Evolutionary conservation across 2,113 vertebrate genomes (phyloP).

Genomic region (Campylomormyrus tamandua): DNA sequence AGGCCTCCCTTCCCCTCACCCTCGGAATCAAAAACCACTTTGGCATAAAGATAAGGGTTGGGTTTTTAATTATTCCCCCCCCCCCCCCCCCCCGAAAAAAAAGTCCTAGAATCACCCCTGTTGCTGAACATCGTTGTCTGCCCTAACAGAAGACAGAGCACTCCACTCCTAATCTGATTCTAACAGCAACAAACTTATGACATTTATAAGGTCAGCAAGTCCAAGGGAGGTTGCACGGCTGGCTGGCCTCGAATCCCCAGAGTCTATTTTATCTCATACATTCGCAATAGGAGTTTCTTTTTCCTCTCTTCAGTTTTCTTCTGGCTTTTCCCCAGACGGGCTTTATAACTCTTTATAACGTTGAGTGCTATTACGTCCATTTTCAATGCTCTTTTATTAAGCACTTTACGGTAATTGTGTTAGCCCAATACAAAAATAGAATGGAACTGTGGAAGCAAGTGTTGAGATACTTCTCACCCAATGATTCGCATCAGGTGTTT

Average conservation of each 20-base stretch:
- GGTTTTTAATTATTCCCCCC: too few relatives aligned
- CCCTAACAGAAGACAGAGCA: background rate
- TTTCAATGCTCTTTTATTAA: background rate
- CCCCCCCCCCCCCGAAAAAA: background rate
- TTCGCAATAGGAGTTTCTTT: background rate
- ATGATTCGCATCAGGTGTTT: background rate
- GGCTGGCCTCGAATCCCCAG: background rate
- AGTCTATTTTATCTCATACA: background rate
- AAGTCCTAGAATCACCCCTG: background rate
- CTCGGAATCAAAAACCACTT: too few relatives aligned
- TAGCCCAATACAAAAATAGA: conserved; percentile 1
- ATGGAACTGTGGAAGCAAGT: background rate
- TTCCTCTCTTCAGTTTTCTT: background rate
- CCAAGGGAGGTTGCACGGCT: background rate
- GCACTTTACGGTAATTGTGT: background rate
- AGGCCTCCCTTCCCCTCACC: too few relatives aligned
- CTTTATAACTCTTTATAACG: background rate
- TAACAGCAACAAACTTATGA: background rate
- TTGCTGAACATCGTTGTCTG: background rate
- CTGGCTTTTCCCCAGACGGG: background rate
- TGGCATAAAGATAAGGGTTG: too few relatives aligned
- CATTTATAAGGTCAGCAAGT: background rate
- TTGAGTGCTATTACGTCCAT: background rate
- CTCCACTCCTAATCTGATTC: background rate
- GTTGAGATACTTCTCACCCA: background rate